Evolutionary conservation across 2,888 invertebrate genomes (phyloP).

Genomic region (Cremastinae sp.): DNA sequence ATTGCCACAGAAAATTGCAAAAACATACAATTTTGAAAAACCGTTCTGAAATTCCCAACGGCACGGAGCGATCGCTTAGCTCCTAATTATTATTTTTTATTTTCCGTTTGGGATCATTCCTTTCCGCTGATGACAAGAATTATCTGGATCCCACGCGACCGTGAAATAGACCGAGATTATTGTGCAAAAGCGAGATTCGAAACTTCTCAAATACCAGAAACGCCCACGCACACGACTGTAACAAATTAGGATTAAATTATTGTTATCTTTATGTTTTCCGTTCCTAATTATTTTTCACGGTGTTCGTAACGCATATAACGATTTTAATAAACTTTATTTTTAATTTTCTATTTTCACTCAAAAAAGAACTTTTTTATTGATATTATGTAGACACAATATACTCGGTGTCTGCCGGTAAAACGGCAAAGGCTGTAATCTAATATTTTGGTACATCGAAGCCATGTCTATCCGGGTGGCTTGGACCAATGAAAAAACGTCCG

Average conservation of each 20-base stretch:
- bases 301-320: background rate
- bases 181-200: slow-evolving; percentile 30
- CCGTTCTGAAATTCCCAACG: background rate
- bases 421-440: slow-evolving; percentile 75
- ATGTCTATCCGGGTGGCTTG: slow-evolving; percentile 64
- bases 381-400: background rate
- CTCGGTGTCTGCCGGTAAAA: slow-evolving; percentile 37
- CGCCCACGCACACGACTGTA: slow-evolving; percentile 45
- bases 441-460: slow-evolving; percentile 72
- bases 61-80: slow-evolving; percentile 29
- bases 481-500: slow-evolving; percentile 53
- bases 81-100: slow-evolving; percentile 14
- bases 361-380: too few relatives aligned
- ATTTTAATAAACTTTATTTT: too few relatives aligned
- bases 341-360: too few relatives aligned
- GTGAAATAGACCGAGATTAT: slow-evolving; percentile 50
- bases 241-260: slow-evolving; percentile 36
- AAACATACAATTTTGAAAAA: slow-evolving; percentile 60
- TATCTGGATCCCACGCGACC: slow-evolving; percentile 53
- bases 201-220: slow-evolving; percentile 43
- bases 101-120: slow-evolving; percentile 16
- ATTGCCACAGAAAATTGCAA: slow-evolving; percentile 24
- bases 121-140: slow-evolving; percentile 6
- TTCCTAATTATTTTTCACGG: background rate
- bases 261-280: slow-evolving; percentile 31